Evolutionary conservation across 2,888 invertebrate species (phyloP), one percentile per base, ranked within the genome.

Genomic region (Dinocampus coccinellae): DNA sequence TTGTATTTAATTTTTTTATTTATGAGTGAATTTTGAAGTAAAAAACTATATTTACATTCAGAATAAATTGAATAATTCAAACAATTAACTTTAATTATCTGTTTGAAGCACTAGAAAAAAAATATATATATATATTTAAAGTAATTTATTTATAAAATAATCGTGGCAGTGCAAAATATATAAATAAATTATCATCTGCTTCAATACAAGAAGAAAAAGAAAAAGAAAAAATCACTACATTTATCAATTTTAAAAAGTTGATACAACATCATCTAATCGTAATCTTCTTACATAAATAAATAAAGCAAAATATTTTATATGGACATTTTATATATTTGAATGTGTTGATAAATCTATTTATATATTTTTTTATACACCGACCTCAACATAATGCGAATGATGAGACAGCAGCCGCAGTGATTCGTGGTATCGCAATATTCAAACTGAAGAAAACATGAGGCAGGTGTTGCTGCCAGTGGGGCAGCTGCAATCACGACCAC

Each of bases 401-500:
- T 34, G 22, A 64, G 53, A 34, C 29, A 53, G 52, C 11, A 63
- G 26, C 62, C 63, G 77, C 83, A 79, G 77, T 81, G 84, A 83
- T 84, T 83, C 77, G 77, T 79, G 76, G 67, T 77, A 81, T 79
- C 77, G 75, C 76, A 78, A 81, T 79, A 77, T 77, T 61, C 20
- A 36, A 55, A 76, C 33, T 66, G 64, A 74, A 89, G 82, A 64
- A 89, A 86, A 47, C 16, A 47, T 9, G 1, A 84, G 73, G 88
- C 88, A 76, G 89, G 89, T 77, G 87, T 86, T 69, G 47, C 47
- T 16, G 47, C 89, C 75, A 24, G 67, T 68, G 70, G 78, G 78
- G 81, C 85, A 85, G 85, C 85, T 84, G 85, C 83, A 85, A 85
- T 85, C 85, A 84, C 84, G 80, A 80, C 83, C 79, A 78, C 81